Percentiles rank a stretch among this genome's conserved stretches.
These are phyloP conservation scores for Drosophila gaucha DNA, from an alignment of 2,888 invertebrate species.

Conservation along the genomic window DNA sequence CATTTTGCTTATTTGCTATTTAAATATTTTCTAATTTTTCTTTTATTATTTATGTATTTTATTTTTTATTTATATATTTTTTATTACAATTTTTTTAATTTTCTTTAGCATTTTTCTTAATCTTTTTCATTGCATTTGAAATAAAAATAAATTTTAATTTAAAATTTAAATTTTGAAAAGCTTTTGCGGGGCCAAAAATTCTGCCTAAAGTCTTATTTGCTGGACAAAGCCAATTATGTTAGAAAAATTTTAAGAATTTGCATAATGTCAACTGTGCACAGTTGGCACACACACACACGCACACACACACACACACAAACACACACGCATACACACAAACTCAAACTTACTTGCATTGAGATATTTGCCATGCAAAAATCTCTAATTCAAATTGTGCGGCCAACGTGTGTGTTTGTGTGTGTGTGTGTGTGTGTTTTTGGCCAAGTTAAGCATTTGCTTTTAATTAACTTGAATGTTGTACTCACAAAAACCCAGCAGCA, in stretches of 20 bases:
- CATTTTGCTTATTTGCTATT: no score
- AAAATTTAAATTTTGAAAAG: neutral
- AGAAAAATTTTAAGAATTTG: neutral
- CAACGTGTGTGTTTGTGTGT: slow-evolving; percentile 1
- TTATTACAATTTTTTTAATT: no score
- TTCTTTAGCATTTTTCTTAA: no score
- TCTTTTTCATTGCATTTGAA: no score
- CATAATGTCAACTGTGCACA: slow-evolving; percentile 11
- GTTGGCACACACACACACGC: neutral
- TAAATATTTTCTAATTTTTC: no score
- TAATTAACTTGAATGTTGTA: slow-evolving; percentile 54
- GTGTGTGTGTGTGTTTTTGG: slow-evolving; percentile 13
- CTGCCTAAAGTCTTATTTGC: neutral
- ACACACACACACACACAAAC: neutral
- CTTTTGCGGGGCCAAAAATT: neutral
- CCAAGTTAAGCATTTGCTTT: slow-evolving; percentile 56
- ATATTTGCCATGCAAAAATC: slow-evolving; percentile 15
- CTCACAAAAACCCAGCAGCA: slow-evolving; percentile 38
- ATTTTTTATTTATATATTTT: neutral
- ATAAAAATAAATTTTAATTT: no score
- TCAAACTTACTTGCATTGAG: neutral
- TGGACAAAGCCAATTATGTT: slow-evolving; percentile 12
- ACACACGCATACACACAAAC: neutral
- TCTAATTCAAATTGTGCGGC: slow-evolving; percentile 37
- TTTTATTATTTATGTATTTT: no score